Evolutionary conservation across 2,113 vertebrate species (phyloP), one percentile per base, ranked within the genome.

Genomic region (Elanoides forficatus): DNA sequence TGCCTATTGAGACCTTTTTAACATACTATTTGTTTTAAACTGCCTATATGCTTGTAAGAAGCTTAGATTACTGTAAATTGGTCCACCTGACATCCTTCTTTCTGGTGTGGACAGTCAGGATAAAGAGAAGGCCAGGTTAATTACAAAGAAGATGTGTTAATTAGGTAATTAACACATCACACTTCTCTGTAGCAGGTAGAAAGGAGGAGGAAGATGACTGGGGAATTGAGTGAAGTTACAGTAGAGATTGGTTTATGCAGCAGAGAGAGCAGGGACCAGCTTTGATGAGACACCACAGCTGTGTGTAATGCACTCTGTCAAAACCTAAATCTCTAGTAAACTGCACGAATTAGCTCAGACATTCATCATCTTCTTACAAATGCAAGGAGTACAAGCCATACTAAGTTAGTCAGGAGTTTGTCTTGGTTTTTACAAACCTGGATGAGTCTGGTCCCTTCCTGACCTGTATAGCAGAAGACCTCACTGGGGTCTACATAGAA

Each of bases 141-240:
- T 95, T 81, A 70, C 26, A 59, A 95, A 88, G 81, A 58, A 74
- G 50, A 88, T 80, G 72, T 93, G 91, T 78, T 97, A 97, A 97
- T 96, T 95, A 85, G 2, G 6, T 81, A 95, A 97, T 98, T 96
- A 96, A 87, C 73, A 96, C 67, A 93, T 93, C 66, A 71, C 55
- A n/a, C 17, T 92, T 79, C 55, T 60, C 81, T 38, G 52, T 50
- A 90, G 45, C n/a, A 62, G n/a, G 55, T n/a, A 86, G 76, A 89
- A 92, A 80, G 52, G 40, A 88, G 45, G 20, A 72, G 40, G 38
- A 82, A 45, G 50, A 85, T 0, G 1, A 58, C 0, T 26, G 22
- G 80, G 78, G 73, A 95, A 85, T 9, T 73, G 30, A 70, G 16
- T 43, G 65, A 84, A 84, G 38, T 47, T 87, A 29, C 10, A 91